Conservation (phyloP, 2,113 vertebrate genomes). For the Neodon shergylaensis region DNA sequence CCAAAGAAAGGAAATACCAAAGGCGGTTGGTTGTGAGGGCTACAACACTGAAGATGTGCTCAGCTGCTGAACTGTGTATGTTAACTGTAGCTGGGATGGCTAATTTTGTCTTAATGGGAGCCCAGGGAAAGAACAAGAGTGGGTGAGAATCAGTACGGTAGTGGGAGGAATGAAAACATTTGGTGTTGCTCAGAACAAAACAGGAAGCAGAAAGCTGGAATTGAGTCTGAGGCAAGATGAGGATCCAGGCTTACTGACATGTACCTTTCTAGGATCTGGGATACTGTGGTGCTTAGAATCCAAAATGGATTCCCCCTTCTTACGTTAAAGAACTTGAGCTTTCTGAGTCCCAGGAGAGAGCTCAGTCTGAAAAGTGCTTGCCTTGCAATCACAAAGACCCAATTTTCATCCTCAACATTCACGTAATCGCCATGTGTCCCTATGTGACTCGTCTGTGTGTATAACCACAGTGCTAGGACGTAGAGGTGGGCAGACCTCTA, state of each 20-base stretch:
- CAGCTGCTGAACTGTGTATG: background rate
- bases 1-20: background rate
- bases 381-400: background rate
- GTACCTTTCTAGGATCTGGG: rapidly evolving
- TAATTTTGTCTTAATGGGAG: background rate
- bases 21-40: background rate
- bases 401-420: background rate
- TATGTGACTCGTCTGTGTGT: background rate
- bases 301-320: background rate
- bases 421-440: background rate
- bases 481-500: background rate
- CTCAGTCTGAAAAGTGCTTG: background rate
- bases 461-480: background rate
- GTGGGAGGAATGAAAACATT: background rate
- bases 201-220: background rate
- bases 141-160: background rate
- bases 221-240: background rate
- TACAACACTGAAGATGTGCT: background rate
- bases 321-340: background rate
- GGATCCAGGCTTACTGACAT: background rate
- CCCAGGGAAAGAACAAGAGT: background rate
- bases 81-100: too few relatives aligned
- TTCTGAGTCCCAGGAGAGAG: background rate
- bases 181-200: background rate
- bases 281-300: background rate